A percentile compares a stretch with the other conserved stretches of the same genome.
Evolutionary conservation across 2,888 invertebrate genomes (phyloP).

Genomic region (Spodoptera picta): DNA sequence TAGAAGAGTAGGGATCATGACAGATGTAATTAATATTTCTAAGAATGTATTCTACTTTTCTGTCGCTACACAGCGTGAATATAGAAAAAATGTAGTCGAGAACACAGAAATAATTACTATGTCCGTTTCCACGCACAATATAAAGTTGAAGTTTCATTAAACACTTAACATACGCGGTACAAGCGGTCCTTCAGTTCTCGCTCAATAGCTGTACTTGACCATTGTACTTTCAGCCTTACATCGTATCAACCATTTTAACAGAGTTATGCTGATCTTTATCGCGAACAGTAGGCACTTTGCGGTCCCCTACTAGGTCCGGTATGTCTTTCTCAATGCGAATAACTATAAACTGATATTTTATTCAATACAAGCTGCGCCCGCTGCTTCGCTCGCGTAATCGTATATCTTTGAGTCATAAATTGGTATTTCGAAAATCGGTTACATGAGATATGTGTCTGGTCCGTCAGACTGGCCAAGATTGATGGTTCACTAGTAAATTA

Average conservation of each 20-base stretch:
- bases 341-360: constrained; percentile 60
- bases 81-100: too few species aligned
- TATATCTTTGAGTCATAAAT: constrained; percentile 42
- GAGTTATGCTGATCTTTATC: constrained; percentile 74
- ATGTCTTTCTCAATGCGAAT: constrained; percentile 72
- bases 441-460: constrained; percentile 30
- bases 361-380: constrained; percentile 46
- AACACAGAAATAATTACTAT: too few species aligned
- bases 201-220: constrained; percentile 35
- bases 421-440: constrained; percentile 41
- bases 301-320: constrained; percentile 75
- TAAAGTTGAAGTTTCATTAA: constrained; percentile 15
- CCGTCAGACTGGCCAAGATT: constrained; percentile 25
- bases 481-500: constrained; percentile 23
- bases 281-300: constrained; percentile 67
- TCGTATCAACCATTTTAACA: constrained; percentile 61
- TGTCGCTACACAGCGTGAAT: too few species aligned
- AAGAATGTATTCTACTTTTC: too few species aligned
- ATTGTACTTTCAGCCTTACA: constrained; percentile 45
- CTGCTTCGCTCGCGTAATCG: constrained; percentile 33
- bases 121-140: constrained; percentile 10
- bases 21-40: too few species aligned
- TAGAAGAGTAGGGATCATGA: too few species aligned
- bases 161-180: constrained; percentile 13
- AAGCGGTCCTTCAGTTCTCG: constrained; percentile 28